Evolutionary conservation across 2,113 vertebrate species (phyloP).

Genomic region (Myrmecophaga tridactyla): DNA sequence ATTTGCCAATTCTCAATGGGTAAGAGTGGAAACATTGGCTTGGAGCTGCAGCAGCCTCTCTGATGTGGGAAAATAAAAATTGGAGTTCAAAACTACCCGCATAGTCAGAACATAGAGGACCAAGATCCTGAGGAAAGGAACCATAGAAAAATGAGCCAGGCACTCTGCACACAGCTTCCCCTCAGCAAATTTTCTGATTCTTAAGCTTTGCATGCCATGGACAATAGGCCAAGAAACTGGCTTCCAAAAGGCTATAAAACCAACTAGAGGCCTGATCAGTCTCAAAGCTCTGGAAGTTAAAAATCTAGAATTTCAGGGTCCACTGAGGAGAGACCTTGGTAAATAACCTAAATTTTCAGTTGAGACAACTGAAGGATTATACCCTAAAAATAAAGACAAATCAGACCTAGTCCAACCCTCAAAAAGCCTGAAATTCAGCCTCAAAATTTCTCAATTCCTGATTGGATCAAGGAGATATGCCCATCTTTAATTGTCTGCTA

Average conservation of each 20-base stretch:
- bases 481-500: background rate
- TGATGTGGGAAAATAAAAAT: background rate
- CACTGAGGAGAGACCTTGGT: background rate
- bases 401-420: background rate
- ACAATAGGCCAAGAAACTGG: slow-evolving; percentile 9
- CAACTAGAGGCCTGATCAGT: background rate
- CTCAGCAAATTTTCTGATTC: slow-evolving; percentile 9
- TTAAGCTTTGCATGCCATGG: background rate
- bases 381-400: background rate
- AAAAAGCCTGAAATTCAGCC: background rate
- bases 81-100: background rate
- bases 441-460: background rate
- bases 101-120: background rate
- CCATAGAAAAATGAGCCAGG: background rate
- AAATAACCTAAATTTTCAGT: background rate
- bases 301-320: background rate
- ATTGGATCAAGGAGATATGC: background rate
- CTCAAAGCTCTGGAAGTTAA: background rate
- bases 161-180: background rate
- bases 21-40: background rate
- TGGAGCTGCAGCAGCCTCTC: background rate
- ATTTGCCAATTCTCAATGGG: background rate
- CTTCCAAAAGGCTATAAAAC: background rate
- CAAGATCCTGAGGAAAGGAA: background rate
- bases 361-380: background rate